phyloP scores from a whole-genome alignment of 2,113 vertebrate genomes.

The Maccullochella peelii region DNA sequence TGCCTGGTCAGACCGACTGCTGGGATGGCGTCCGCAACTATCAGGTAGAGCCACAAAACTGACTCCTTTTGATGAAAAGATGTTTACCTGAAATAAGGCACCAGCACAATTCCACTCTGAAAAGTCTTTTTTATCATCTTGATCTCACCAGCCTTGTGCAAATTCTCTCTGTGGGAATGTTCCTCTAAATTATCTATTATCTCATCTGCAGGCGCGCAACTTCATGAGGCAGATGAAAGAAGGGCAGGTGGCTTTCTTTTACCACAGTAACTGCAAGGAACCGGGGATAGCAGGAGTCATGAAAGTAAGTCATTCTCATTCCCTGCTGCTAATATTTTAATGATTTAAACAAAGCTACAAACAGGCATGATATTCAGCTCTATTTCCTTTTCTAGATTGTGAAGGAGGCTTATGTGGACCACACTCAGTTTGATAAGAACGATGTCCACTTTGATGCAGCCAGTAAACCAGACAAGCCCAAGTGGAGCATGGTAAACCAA shows the following conservation, averaged over 20 bases:
- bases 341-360: not conserved
- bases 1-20: conserved; percentile 90
- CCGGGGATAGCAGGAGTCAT: conserved; percentile 92
- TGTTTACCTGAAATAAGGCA: not conserved
- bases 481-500: conserved; percentile 93
- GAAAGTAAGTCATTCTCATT: conserved; percentile 83
- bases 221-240: conserved; percentile 94
- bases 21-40: conserved; percentile 99
- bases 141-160: not conserved
- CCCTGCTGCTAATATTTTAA: not conserved
- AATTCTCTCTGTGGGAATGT: not conserved
- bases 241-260: conserved; percentile 94
- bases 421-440: conserved; percentile 97
- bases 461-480: conserved; percentile 93
- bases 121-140: not conserved
- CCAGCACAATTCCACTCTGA: not conserved
- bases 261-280: conserved; percentile 98
- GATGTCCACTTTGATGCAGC: conserved; percentile 90
- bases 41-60: conserved; percentile 83
- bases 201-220: conserved; percentile 90
- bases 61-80: not conserved
- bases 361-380: not conserved
- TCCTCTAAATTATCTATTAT: conserved; percentile 2
- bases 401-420: conserved; percentile 94
- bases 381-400: conserved; percentile 85